phyloP scores from a whole-genome alignment of 2,797 vertebrate genomes.

The Macroramphosus scolopax region DNA sequence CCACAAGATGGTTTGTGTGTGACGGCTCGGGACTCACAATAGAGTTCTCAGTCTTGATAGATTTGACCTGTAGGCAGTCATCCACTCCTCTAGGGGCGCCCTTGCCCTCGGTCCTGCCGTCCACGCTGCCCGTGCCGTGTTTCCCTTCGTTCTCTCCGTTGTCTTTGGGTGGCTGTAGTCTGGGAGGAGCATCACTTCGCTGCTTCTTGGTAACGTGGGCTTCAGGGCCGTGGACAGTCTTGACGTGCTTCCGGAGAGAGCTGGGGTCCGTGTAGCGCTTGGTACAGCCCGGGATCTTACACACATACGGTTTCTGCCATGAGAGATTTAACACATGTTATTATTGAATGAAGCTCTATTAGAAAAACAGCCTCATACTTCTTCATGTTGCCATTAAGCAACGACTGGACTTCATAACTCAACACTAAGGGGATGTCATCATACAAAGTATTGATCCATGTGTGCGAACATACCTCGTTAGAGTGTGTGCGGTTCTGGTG shows the following conservation, averaged over 20 bases:
- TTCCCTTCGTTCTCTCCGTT: conserved; percentile 86
- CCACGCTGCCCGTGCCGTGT: conserved; percentile 71
- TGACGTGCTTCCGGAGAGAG: conserved; percentile 97
- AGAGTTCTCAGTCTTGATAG: conserved; percentile 93
- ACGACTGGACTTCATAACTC: no score
- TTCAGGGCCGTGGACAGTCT: conserved; percentile 96
- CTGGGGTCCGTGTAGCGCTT: conserved; percentile 98
- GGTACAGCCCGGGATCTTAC: conserved; percentile 96
- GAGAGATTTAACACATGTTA: conserved; percentile 9
- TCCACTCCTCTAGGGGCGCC: conserved; percentile 82
- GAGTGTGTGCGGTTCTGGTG: conserved; percentile 99
- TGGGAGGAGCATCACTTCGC: conserved; percentile 82
- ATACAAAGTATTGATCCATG: no score
- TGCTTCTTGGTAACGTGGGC: conserved; percentile 98
- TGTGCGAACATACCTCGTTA: conserved; percentile 90
- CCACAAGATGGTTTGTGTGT: no score
- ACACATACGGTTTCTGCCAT: conserved; percentile 94
- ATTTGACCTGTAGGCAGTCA: conserved; percentile 86
- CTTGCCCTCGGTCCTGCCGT: conserved; percentile 81
- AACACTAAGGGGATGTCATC: no score
- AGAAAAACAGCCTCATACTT: no score
- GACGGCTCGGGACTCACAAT: conserved; percentile 87
- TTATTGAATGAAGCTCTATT: conserved; percentile 1
- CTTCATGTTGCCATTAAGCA: no score
- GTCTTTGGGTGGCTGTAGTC: conserved; percentile 83